Evolutionary conservation across 2,113 vertebrate species (phyloP).

Genomic region (Eupsittula cactorum): DNA sequence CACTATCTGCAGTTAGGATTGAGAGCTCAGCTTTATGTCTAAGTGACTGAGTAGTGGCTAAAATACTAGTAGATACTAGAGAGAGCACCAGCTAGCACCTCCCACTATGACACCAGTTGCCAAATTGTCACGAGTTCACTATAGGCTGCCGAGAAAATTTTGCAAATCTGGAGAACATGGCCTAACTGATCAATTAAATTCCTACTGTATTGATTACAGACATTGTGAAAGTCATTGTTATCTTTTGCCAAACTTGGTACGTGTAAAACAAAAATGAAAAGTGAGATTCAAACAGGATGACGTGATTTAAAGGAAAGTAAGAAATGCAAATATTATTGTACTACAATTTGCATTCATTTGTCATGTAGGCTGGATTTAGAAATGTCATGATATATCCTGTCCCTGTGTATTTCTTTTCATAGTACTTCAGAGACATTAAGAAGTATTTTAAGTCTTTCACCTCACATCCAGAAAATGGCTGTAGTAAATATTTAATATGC

Average conservation of each 20-base stretch:
- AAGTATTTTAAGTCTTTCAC: not conserved
- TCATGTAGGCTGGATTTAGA: not conserved
- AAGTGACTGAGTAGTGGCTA: not conserved
- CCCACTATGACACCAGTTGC: not conserved
- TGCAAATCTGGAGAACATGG: not conserved
- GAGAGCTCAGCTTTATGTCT: not conserved
- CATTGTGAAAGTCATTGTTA: not conserved
- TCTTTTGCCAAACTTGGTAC: not conserved
- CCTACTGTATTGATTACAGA: not conserved
- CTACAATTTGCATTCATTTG: not conserved
- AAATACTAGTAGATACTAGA: not conserved
- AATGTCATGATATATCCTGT: not conserved
- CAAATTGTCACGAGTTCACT: not conserved
- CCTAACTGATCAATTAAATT: not conserved
- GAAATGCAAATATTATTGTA: not conserved
- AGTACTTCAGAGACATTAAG: not conserved
- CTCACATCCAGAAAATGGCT: not conserved
- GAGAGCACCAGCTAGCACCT: not conserved
- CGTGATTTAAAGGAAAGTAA: not conserved
- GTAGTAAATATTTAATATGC: conserved; percentile 20
- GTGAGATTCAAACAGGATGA: not conserved
- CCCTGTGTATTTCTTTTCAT: not conserved
- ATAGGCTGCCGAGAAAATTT: not conserved
- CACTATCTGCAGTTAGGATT: not conserved
- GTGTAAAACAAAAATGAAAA: not conserved